Evolutionary conservation across 2,888 invertebrate species (phyloP), one percentile per base, ranked within the genome.

Genomic region (Aleiodes testaceus): DNA sequence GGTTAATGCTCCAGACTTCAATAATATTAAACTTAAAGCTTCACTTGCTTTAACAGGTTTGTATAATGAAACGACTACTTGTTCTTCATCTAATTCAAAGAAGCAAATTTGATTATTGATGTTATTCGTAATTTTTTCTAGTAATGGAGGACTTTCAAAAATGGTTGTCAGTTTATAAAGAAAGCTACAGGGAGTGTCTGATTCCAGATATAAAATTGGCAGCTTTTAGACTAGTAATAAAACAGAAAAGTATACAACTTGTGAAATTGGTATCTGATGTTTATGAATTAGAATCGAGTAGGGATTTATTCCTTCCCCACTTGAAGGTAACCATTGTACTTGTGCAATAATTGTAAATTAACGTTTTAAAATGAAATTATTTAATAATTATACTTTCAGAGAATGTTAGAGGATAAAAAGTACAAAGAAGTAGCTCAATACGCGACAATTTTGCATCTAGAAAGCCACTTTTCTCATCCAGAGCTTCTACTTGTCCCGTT

Each of bases 341-440:
- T 71, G 0, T 2, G 2, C 1, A 36, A 36, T 11, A 11, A 36
- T 11, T 36, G 9, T 9, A 36, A 36, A 6, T 9, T 36, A 6
- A 36, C 9, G 7, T 6, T 36, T 36, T 26, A 1, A 26, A 36
- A 36, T 36, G 9, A 11, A 36, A 36, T n/a, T n/a, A n/a, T n/a
- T n/a, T n/a, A 61, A 45, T 16, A 36, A 42, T n/a, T 16, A 6
- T 42, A 42, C 77, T 90, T 93, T 53, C 89, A 90, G 82, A 89
- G 91, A 66, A 87, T 92, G 80, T 87, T 92, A 53, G 78, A 84
- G 11, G 85, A 88, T 18, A 90, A 91, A 74, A 88, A 90, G 77
- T 94, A 92, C 85, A 95, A 94, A 89, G 93, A 93, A 88, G 95
- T 93, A 26, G 92, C 93, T 44, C 93, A 93, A 82, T 91, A 92